Evolutionary conservation across 2,797 vertebrate genomes (phyloP).

Genomic region (Chaetophractus vellerosus): DNA sequence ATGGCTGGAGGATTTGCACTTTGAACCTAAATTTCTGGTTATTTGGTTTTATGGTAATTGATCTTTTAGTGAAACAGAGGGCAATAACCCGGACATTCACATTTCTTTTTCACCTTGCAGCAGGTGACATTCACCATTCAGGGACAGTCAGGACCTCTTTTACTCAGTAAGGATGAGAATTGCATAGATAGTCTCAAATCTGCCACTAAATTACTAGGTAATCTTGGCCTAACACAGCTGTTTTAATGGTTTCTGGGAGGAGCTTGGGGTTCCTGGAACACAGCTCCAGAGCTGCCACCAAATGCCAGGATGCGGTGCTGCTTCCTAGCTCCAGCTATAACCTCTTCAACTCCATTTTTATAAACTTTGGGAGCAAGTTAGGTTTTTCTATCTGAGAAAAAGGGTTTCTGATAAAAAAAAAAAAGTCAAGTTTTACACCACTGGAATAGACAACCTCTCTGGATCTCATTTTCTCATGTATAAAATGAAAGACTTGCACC

Average conservation of each 20-base stretch:
- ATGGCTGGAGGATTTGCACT: background rate
- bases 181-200: background rate
- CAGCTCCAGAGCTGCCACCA: background rate
- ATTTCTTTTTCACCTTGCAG: background rate
- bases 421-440: background rate
- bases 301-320: background rate
- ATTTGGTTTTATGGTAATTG: background rate
- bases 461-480: background rate
- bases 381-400: constrained; percentile 21
- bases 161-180: background rate
- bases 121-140: background rate
- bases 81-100: background rate
- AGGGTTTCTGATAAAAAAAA: background rate
- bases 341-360: background rate
- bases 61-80: background rate
- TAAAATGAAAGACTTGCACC: background rate
- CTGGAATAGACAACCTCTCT: background rate
- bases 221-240: background rate
- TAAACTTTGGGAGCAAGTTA: background rate
- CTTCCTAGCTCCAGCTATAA: background rate
- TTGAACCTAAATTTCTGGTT: background rate
- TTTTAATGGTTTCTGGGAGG: background rate
- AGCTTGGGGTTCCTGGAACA: background rate
- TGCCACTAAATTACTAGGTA: background rate
- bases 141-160: background rate